phyloP scores from a whole-genome alignment of 1,140 invertebrate genomes.

The Camponotus vicinus region DNA sequence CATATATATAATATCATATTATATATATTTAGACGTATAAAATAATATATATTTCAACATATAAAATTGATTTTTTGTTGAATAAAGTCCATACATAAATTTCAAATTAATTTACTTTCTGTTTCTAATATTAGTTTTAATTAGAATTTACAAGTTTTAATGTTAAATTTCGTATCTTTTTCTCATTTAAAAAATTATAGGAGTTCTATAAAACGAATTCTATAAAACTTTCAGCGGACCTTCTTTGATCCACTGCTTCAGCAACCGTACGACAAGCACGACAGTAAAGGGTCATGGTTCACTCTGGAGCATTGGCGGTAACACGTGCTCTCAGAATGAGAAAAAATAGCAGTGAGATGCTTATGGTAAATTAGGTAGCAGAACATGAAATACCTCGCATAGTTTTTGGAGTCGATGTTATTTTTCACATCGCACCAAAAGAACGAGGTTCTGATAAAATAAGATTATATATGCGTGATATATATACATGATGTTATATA shows the following conservation, averaged over 20 bases:
- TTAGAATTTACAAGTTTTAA: neutral
- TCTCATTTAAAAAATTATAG: neutral
- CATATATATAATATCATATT: neutral
- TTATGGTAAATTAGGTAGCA: constrained; percentile 61
- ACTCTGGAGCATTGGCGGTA: constrained; percentile 7
- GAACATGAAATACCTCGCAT: constrained; percentile 47
- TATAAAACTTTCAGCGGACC: constrained; percentile 13
- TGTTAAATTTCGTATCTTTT: too few relatives aligned
- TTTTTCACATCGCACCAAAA: constrained; percentile 39
- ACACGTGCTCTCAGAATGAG: constrained; percentile 22
- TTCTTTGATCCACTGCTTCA: constrained; percentile 21
- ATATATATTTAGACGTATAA: neutral
- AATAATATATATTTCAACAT: neutral
- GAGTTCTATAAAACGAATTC: neutral
- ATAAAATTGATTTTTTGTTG: neutral
- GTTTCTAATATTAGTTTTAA: neutral
- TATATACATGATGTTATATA: too few relatives aligned
- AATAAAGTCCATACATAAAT: neutral
- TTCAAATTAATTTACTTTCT: neutral
- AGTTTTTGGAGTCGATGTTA: constrained; percentile 46
- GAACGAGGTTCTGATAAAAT: neutral
- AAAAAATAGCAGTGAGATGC: constrained; percentile 47
- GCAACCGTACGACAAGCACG: neutral
- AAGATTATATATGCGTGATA: neutral
- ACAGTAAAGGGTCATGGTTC: constrained; percentile 21